Evolutionary conservation across 2,113 vertebrate species (phyloP).

Genomic region (Amphiprion percula): DNA sequence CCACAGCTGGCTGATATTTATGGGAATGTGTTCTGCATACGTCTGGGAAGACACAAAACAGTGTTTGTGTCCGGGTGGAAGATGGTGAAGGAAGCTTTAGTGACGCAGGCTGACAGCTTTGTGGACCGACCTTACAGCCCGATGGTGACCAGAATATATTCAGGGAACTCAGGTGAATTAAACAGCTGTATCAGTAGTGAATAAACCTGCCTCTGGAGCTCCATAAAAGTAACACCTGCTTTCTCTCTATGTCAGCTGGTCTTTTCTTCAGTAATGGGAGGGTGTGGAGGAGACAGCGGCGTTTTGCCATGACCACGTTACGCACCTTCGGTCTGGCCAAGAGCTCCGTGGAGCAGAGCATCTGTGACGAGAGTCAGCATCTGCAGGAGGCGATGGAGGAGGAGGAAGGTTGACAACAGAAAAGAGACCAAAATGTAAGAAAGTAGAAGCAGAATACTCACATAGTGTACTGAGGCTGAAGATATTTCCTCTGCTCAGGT

Average conservation of each 20-base stretch:
- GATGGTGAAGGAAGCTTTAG: slow-evolving; percentile 86
- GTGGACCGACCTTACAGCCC: slow-evolving; percentile 79
- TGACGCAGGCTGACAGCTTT: slow-evolving; percentile 86
- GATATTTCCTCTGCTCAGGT: slow-evolving; percentile 70
- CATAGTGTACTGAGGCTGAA: not conserved
- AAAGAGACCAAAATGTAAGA: not conserved
- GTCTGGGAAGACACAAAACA: slow-evolving; percentile 57
- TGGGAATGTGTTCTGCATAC: slow-evolving; percentile 81
- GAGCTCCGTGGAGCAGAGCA: slow-evolving; percentile 81
- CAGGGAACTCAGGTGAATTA: slow-evolving; percentile 74
- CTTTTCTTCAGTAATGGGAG: slow-evolving; percentile 81
- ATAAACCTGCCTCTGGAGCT: not conserved
- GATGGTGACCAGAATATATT: slow-evolving; percentile 69
- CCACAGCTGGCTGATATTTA: slow-evolving; percentile 83
- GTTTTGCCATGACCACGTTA: slow-evolving; percentile 83
- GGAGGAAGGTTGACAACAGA: slow-evolving; percentile 80
- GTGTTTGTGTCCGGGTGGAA: slow-evolving; percentile 83
- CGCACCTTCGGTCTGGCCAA: slow-evolving; percentile 87
- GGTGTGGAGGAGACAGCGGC: slow-evolving; percentile 86
- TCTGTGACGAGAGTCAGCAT: slow-evolving; percentile 84
- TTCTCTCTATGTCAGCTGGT: slow-evolving; percentile 65
- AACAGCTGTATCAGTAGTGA: no score
- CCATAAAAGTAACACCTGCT: not conserved
- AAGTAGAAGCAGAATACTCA: not conserved
- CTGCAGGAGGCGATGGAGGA: slow-evolving; percentile 83